Conservation (phyloP, 2,113 vertebrate species). For the Tragulus kanchil region DNA sequence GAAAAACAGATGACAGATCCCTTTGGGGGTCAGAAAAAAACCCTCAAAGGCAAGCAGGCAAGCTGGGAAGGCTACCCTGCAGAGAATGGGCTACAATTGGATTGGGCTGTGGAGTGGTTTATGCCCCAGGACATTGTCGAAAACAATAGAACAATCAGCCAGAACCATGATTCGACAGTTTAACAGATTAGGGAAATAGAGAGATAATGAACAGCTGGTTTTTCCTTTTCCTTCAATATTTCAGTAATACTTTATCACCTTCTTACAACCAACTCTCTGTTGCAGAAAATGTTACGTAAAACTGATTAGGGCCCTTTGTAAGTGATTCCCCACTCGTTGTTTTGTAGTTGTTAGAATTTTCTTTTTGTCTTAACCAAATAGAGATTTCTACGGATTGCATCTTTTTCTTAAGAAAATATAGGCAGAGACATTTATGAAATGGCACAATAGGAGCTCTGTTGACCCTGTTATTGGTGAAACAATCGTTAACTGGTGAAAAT, state of each 20-base stretch:
- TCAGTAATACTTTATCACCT: neutral
- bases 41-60: neutral
- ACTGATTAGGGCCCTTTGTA: neutral
- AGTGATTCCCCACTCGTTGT: neutral
- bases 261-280: neutral
- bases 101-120: neutral
- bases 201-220: neutral
- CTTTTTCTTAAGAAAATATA: neutral
- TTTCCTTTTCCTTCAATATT: neutral
- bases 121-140: neutral
- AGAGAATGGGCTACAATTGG: slow-evolving; percentile 19
- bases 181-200: neutral
- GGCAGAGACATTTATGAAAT: neutral
- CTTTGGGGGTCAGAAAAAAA: neutral
- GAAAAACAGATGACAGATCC: neutral
- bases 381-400: neutral
- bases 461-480: neutral
- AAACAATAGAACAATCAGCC: slow-evolving; percentile 39
- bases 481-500: neutral
- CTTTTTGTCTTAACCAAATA: slow-evolving; percentile 4
- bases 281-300: neutral
- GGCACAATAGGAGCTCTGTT: neutral
- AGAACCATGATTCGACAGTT: neutral
- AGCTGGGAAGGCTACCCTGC: slow-evolving; percentile 23
- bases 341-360: slow-evolving; percentile 7